These are phyloP conservation scores for Teleogryllus occipitalis DNA, from an alignment of 1,140 invertebrate genomes.

Conservation along the genomic window DNA sequence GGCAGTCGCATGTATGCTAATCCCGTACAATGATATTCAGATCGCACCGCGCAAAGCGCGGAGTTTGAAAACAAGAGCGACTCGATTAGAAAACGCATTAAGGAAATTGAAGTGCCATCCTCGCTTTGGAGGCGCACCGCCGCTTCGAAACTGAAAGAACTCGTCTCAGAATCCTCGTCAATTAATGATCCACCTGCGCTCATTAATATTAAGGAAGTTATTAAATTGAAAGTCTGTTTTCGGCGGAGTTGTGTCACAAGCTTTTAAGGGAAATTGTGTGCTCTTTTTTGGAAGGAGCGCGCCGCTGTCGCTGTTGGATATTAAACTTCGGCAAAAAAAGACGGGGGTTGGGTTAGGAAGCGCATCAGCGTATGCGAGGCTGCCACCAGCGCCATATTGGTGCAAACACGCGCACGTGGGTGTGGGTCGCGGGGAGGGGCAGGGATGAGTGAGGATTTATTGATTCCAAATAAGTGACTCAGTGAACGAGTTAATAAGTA, in stretches of 20 bases:
- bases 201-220: neutral
- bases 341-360: too few relatives aligned
- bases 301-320: neutral
- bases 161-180: neutral
- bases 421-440: too few relatives aligned
- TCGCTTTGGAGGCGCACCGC: neutral
- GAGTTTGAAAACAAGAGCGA: neutral
- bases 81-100: conserved; percentile 1
- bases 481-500: too few relatives aligned
- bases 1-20: neutral
- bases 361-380: too few relatives aligned
- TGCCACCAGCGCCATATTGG: too few relatives aligned
- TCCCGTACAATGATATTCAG: neutral
- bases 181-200: neutral
- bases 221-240: neutral
- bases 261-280: neutral
- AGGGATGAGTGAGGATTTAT: too few relatives aligned
- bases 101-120: neutral
- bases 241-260: neutral
- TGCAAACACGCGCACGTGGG: too few relatives aligned
- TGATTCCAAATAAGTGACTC: too few relatives aligned
- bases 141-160: neutral
- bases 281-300: neutral
- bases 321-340: neutral
- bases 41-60: neutral